Conservation (phyloP, 2,797 vertebrate genomes). For the Sparidentex hasta region DNA sequence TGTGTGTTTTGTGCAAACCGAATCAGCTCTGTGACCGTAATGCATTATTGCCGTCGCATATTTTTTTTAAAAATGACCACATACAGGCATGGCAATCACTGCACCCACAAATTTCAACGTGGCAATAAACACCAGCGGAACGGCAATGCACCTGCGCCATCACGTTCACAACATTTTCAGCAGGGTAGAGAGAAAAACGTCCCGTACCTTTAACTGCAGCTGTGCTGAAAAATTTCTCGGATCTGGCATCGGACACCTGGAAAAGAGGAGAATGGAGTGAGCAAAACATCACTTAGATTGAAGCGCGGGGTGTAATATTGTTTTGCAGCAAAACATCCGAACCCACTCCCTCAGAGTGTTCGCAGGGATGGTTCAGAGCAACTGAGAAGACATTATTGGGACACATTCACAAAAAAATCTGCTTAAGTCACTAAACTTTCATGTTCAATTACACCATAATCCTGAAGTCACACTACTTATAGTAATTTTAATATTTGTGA, state of each 20-base stretch:
- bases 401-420: background rate
- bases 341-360: background rate
- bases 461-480: background rate
- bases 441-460: background rate
- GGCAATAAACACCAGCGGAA: background rate
- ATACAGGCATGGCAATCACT: background rate
- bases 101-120: conserved; percentile 1
- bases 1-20: background rate
- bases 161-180: background rate
- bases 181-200: background rate
- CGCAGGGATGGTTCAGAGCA: background rate
- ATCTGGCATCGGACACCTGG: conserved; percentile 96
- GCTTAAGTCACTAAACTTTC: background rate
- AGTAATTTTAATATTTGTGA: background rate
- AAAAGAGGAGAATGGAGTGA: conserved; percentile 66
- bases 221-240: conserved; percentile 96
- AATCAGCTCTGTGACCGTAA: background rate
- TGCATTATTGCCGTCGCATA: background rate
- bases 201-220: conserved; percentile 94
- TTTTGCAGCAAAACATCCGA: conserved; percentile 17
- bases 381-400: background rate
- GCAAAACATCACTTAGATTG: conserved; percentile 23
- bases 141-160: conserved; percentile 8
- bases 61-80: background rate
- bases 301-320: background rate